Base-by-base conservation (phyloP, 2,888 invertebrate genomes). In the Erebia palarica region DNA sequence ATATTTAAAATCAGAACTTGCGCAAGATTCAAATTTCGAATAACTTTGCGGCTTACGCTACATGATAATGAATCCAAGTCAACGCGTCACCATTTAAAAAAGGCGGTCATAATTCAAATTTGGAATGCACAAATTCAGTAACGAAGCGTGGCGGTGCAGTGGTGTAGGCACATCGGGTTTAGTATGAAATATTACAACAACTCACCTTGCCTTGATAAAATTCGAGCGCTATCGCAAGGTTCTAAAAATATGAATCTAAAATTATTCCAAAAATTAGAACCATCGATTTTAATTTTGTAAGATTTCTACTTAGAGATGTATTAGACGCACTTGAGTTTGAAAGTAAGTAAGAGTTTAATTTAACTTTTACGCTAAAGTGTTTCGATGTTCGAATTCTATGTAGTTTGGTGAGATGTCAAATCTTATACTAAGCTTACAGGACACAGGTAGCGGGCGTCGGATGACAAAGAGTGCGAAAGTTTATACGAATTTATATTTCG, bases 121-220 rank as follows among this genome's bases (percentile, higher is more conserved):
- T 85, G 86, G 89, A 86, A 85, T 82, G 82, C 83, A 85, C 86
- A 90, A 90, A 90, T 91, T 80, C 80, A 83, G 83, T 91, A 91
- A 91, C 89, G 90, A 91, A 91, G 82, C 88, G 88, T 87, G 79
- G 78, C 85, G 80, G 72, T 73, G 70, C 57, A 18, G 72, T 72
- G 70, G 73, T 77, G 73, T 71, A 80, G 44, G 57, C 66, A 49
- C 36, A 36, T 36, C 36, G 7, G 36, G 36, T 7, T 36, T 36
- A 36, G 36, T 36, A 36, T 36, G 36, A 36, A 36, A 36, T 36
- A 36, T 36, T 36, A 36, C 36, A 36, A 36, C 36, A 36, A 5
- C 36, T 36, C 7, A 36, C 5, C 36, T 7, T 36, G 36, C 36
- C 7, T 36, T 36, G 7, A 36, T 36, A 36, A 36, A 36, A 36